phyloP scores from a whole-genome alignment of 2,888 invertebrate genomes.

The Linnaemya vulpina region DNA sequence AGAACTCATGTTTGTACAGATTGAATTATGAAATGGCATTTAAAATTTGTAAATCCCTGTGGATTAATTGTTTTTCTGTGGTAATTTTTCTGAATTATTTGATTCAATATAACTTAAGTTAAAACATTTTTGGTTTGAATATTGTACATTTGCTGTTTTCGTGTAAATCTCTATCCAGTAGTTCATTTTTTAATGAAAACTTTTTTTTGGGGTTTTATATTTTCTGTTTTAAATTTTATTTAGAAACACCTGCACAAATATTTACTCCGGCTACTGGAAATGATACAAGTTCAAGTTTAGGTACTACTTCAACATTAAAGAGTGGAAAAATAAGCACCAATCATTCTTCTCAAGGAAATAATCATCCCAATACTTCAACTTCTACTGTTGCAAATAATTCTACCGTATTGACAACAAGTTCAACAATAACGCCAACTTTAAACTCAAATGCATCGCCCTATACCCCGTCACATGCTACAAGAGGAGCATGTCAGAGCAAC shows the following conservation, averaged over 20 bases:
- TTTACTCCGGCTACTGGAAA: conserved; percentile 27
- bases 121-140: too few relatives aligned
- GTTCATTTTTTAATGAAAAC: too few relatives aligned
- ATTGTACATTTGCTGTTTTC: too few relatives aligned
- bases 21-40: too few relatives aligned
- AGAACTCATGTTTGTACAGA: too few relatives aligned
- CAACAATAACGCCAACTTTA: conserved; percentile 39
- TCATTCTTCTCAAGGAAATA: conserved; percentile 30
- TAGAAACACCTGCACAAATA: conserved; percentile 43
- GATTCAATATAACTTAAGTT: too few relatives aligned
- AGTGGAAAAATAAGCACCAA: conserved; percentile 58
- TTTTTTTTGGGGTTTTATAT: too few relatives aligned
- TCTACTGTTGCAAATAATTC: conserved; percentile 51
- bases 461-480: conserved; percentile 77
- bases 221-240: neutral
- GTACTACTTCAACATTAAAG: conserved; percentile 59
- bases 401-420: conserved; percentile 34
- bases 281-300: conserved; percentile 59
- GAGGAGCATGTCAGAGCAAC: conserved; percentile 74
- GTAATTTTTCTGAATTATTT: too few relatives aligned
- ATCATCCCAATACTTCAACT: conserved; percentile 69
- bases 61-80: too few relatives aligned
- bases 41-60: too few relatives aligned
- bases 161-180: too few relatives aligned
- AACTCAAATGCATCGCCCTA: conserved; percentile 31